Evolutionary conservation across 2,888 invertebrate genomes (phyloP).

Genomic region (Acanthoscelides obtectus): DNA sequence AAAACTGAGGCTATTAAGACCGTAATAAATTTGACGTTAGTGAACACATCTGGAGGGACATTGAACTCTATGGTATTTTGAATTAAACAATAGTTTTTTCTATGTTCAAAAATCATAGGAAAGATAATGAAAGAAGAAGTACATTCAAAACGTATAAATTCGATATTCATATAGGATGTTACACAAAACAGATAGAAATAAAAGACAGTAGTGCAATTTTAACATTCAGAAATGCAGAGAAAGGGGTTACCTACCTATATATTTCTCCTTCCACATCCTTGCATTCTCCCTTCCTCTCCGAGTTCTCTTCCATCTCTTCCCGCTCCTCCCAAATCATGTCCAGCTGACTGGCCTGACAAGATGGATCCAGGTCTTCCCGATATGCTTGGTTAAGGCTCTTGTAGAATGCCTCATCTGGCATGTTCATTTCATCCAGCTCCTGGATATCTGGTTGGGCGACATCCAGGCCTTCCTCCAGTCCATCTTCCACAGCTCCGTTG

Average conservation of each 20-base stretch:
- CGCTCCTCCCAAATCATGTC: slow-evolving; percentile 86
- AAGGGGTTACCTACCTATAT: neutral
- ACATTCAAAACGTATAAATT: no score
- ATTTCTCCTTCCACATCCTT: slow-evolving; percentile 1
- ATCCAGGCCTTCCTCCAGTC: slow-evolving; percentile 62
- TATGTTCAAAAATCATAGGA: no score
- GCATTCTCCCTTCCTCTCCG: slow-evolving; percentile 33
- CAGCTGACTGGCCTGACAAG: slow-evolving; percentile 61
- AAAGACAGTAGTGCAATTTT: no score
- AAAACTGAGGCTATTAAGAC: no score
- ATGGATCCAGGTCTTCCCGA: slow-evolving; percentile 63
- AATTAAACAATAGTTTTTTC: no score
- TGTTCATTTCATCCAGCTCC: slow-evolving; percentile 54
- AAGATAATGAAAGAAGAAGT: no score
- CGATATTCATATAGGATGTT: no score
- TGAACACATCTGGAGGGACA: no score
- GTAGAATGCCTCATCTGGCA: slow-evolving; percentile 82
- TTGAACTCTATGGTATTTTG: no score
- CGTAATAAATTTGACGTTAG: no score
- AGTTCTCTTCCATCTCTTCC: slow-evolving; percentile 63
- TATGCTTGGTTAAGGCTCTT: slow-evolving; percentile 84
- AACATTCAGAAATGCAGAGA: no score
- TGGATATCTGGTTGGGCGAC: slow-evolving; percentile 45
- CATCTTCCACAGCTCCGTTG: slow-evolving; percentile 62
- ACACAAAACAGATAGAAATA: no score